These are phyloP conservation scores for Macquaria australasica DNA, from an alignment of 2,113 vertebrate genomes.

Conservation along the genomic window DNA sequence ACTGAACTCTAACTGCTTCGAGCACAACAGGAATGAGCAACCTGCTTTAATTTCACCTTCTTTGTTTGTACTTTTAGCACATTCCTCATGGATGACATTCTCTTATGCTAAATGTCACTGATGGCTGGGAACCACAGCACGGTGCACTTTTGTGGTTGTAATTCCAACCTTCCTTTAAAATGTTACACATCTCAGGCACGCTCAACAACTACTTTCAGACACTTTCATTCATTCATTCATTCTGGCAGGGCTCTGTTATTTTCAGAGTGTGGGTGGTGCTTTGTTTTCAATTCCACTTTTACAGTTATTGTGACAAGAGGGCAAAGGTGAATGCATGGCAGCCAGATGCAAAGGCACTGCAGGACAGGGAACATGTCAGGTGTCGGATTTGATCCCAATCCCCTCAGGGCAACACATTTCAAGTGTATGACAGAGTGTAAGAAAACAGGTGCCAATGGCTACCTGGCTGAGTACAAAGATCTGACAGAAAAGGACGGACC, in stretches of 20 bases:
- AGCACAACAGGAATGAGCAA: neutral
- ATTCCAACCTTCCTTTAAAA: neutral
- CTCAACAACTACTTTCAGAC: neutral
- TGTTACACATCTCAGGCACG: neutral
- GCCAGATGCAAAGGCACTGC: conserved; percentile 58
- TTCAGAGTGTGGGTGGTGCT: neutral
- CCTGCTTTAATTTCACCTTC: neutral
- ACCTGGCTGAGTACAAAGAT: conserved; percentile 30
- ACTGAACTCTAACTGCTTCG: conserved; percentile 1
- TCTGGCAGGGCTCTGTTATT: conserved; percentile 4
- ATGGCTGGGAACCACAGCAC: neutral
- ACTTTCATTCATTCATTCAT: conserved; percentile 12
- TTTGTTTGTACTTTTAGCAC: conserved; percentile 25
- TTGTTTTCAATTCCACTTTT: conserved; percentile 42
- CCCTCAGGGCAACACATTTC: conserved; percentile 57
- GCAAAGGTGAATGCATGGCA: conserved; percentile 42
- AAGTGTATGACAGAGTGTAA: conserved; percentile 48
- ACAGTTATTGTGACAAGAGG: conserved; percentile 31
- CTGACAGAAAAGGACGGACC: conserved; percentile 57
- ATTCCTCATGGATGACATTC: neutral
- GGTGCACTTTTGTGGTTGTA: neutral
- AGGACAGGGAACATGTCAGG: conserved; percentile 57
- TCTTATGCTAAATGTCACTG: conserved; percentile 6
- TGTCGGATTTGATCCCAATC: conserved; percentile 62
- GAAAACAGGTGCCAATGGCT: conserved; percentile 57